phyloP scores from a whole-genome alignment of 2,113 vertebrate species.

The Rhabdomys dilectus region DNA sequence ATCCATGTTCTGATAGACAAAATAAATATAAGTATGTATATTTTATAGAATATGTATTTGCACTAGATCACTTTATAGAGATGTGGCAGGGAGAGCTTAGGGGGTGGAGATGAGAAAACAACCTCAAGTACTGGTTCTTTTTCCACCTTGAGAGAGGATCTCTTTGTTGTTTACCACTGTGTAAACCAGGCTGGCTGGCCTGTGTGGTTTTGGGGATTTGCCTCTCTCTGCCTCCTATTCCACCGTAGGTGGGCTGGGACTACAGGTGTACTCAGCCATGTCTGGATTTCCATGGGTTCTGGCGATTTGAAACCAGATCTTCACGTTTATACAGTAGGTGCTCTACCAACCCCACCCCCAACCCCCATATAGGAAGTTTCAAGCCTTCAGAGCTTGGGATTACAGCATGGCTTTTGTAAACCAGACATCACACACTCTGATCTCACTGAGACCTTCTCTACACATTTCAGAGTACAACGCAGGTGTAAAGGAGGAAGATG shows the following conservation, averaged over 20 bases:
- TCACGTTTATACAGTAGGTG: neutral
- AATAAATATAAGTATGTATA: neutral
- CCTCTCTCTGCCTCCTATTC: neutral
- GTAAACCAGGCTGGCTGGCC: neutral
- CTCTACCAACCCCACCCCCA: neutral
- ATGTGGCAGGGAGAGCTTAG: neutral
- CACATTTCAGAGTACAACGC: neutral
- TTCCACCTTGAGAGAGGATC: neutral
- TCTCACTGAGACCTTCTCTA: neutral
- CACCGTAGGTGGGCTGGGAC: too few species aligned
- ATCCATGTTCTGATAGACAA: neutral
- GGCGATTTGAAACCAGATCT: neutral
- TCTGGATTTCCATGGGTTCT: neutral
- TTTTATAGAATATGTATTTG: neutral
- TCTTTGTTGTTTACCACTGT: neutral
- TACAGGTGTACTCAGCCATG: neutral
- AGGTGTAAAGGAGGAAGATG: neutral
- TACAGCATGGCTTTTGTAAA: neutral
- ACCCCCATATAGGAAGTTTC: too few species aligned
- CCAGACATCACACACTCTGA: neutral
- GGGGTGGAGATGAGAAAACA: neutral
- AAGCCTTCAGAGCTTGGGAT: neutral
- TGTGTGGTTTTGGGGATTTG: neutral
- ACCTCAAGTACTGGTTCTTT: neutral
- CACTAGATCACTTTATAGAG: neutral